These are phyloP conservation scores for Cryptocheilus praepositus DNA, from an alignment of 2,888 invertebrate species.

Conservation along the genomic window DNA sequence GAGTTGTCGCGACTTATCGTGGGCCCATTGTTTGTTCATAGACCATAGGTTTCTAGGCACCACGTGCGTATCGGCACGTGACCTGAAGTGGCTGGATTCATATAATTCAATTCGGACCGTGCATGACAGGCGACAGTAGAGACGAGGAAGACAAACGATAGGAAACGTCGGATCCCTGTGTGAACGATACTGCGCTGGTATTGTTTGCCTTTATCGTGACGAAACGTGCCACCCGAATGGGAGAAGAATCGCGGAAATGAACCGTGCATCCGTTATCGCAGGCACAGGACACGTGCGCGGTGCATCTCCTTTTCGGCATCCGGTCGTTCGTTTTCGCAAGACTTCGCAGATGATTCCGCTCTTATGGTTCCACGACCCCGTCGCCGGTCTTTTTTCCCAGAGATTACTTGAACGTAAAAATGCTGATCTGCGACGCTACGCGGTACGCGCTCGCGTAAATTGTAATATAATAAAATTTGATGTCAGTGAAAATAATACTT, in stretches of 20 bases:
- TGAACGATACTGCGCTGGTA: slow-evolving; percentile 41
- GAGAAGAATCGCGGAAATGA: slow-evolving; percentile 44
- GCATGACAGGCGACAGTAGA: slow-evolving; percentile 26
- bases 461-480: no score
- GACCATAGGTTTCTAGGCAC: slow-evolving; percentile 40
- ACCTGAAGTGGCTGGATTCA: slow-evolving; percentile 53
- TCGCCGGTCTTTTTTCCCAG: no score
- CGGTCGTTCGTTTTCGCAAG: slow-evolving; percentile 33
- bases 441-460: no score
- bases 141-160: slow-evolving; percentile 20
- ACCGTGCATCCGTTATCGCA: slow-evolving; percentile 36
- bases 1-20: slow-evolving; percentile 40
- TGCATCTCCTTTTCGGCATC: slow-evolving; percentile 10
- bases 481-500: no score
- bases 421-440: no score
- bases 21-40: slow-evolving; percentile 56
- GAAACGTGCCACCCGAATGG: slow-evolving; percentile 23
- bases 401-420: no score
- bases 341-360: no score
- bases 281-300: slow-evolving; percentile 15
- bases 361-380: no score
- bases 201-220: slow-evolving; percentile 51
- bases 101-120: slow-evolving; percentile 55
- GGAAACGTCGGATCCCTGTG: slow-evolving; percentile 33
- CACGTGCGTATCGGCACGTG: slow-evolving; percentile 59